Evolutionary conservation across 2,888 invertebrate species (phyloP).

Genomic region (Abrostola triplasia): DNA sequence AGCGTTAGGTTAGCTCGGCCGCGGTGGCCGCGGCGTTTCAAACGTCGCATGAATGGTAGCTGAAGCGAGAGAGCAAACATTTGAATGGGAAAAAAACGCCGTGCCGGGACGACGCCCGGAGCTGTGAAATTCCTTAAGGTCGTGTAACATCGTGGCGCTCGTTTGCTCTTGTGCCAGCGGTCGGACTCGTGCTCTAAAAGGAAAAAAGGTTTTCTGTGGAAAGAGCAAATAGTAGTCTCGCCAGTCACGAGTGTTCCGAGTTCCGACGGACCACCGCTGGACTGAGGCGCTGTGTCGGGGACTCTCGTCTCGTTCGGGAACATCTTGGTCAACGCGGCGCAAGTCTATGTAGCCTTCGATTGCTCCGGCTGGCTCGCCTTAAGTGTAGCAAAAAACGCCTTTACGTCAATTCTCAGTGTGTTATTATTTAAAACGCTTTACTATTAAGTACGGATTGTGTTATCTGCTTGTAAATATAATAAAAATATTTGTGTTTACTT

Average conservation of each 20-base stretch:
- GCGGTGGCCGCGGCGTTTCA: conserved; percentile 83
- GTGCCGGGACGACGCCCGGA: conserved; percentile 77
- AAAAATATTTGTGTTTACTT: conserved; percentile 84
- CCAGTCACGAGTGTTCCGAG: conserved; percentile 83
- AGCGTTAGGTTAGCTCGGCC: conserved; percentile 82
- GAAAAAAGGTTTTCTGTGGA: conserved; percentile 85
- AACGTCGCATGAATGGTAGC: conserved; percentile 86
- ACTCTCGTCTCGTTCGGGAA: conserved; percentile 39
- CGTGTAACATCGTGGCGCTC: conserved; percentile 85
- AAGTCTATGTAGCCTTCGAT: conserved; percentile 60
- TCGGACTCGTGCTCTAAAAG: conserved; percentile 85
- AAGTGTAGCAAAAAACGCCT: conserved; percentile 84
- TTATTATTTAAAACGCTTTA: conserved; percentile 88
- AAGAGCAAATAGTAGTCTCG: conserved; percentile 84
- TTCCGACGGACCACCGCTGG: conserved; percentile 84
- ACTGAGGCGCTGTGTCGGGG: conserved; percentile 58
- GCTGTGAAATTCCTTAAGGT: conserved; percentile 87
- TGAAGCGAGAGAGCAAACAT: conserved; percentile 86
- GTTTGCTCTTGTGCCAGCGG: conserved; percentile 84
- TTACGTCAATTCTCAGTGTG: conserved; percentile 88
- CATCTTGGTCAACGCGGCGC: conserved; percentile 32
- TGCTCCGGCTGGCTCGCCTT: conserved; percentile 82
- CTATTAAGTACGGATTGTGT: conserved; percentile 84
- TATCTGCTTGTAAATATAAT: conserved; percentile 88
- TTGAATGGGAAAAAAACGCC: conserved; percentile 81